A percentile compares a stretch with the other conserved stretches of the same genome.
phyloP scores from a whole-genome alignment of 2,113 vertebrate species.

The Tachysurus vachellii region DNA sequence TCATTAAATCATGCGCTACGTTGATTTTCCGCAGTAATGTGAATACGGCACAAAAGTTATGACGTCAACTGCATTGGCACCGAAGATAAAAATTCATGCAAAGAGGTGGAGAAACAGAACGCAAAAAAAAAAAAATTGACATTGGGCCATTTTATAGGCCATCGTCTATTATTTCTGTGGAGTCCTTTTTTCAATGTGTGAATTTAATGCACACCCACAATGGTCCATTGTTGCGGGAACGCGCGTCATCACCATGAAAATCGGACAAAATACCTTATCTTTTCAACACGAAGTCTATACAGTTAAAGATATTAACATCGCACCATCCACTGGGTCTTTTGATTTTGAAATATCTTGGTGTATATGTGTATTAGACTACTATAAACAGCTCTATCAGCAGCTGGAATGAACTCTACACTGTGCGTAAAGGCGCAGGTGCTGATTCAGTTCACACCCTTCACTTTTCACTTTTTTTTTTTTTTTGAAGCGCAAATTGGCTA shows the following conservation, averaged over 20 bases:
- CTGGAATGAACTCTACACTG: conserved; percentile 69
- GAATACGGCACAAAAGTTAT: conserved; percentile 67
- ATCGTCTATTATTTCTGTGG: not conserved
- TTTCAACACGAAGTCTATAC: conserved; percentile 36
- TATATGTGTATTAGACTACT: conserved; percentile 45
- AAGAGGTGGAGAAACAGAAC: conserved; percentile 79
- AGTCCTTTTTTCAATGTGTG: conserved; percentile 13
- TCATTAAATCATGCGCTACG: not conserved
- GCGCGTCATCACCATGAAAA: conserved; percentile 11
- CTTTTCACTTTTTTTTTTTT: conserved; percentile 62
- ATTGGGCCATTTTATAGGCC: not conserved
- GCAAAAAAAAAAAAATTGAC: conserved; percentile 59
- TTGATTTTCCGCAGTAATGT: conserved; percentile 17
- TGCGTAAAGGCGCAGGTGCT: conserved; percentile 72
- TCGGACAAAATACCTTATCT: conserved; percentile 31
- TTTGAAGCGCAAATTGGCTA: conserved; percentile 60
- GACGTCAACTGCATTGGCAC: conserved; percentile 81
- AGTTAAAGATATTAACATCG: conserved; percentile 67
- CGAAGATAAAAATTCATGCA: conserved; percentile 87
- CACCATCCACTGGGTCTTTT: conserved; percentile 67
- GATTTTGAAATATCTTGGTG: conserved; percentile 60
- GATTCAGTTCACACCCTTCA: conserved; percentile 64
- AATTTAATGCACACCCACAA: conserved; percentile 18
- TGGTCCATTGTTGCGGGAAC: not conserved
- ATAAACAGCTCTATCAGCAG: conserved; percentile 69